phyloP scores from a whole-genome alignment of 1,140 invertebrate genomes.

The Drosophila mauritiana region DNA sequence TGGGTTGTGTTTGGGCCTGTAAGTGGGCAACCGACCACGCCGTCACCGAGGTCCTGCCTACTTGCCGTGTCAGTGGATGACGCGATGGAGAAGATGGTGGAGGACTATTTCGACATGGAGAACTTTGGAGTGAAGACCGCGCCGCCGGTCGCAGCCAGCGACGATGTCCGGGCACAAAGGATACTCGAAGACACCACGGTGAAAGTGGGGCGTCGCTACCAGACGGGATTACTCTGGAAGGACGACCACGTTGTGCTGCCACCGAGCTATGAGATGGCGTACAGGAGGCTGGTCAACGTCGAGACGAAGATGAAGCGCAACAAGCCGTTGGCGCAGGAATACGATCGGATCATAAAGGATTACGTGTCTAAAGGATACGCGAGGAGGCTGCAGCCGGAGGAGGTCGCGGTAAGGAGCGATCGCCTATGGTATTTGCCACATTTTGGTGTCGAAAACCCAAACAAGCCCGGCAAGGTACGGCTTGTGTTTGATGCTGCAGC shows the following conservation, averaged over 20 bases:
- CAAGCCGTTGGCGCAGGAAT: background rate
- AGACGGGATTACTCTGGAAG: constrained; percentile 1
- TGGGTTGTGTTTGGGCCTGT: background rate
- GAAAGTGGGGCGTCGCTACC: background rate
- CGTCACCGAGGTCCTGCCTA: constrained; percentile 7
- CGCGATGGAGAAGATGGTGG: background rate
- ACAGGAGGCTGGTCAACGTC: background rate
- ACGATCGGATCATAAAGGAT: background rate
- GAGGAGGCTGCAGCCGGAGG: no score
- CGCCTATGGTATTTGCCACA: no score
- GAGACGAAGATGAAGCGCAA: background rate
- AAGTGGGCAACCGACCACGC: no score
- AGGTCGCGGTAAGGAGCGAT: no score
- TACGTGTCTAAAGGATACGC: background rate
- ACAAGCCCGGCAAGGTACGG: background rate
- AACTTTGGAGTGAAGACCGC: background rate
- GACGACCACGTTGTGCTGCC: constrained; percentile 3
- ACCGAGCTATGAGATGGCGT: constrained; percentile 1
- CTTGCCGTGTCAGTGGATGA: constrained; percentile 6
- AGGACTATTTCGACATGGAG: background rate
- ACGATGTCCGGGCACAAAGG: background rate
- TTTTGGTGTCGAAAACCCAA: background rate
- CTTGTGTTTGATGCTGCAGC: background rate
- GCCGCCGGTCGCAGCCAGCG: background rate
- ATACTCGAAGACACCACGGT: background rate